phyloP scores from a whole-genome alignment of 2,888 invertebrate genomes.

The Heteropelma amictum region DNA sequence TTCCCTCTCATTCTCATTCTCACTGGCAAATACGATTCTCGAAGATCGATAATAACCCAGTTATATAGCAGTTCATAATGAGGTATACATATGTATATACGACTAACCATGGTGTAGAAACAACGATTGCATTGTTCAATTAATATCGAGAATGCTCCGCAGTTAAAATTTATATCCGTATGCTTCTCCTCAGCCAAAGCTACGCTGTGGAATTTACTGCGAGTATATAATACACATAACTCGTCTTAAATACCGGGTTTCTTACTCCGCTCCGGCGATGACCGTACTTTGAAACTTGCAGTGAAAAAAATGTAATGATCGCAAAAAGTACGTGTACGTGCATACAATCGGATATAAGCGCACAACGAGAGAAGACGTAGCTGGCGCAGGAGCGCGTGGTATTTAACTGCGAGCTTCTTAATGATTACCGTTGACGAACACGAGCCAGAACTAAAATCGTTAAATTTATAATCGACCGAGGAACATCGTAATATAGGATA shows the following conservation, averaged over 20 bases:
- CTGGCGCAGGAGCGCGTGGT: neutral
- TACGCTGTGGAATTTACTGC: slow-evolving; percentile 14
- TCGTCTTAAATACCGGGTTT: slow-evolving; percentile 34
- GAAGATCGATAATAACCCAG: slow-evolving; percentile 56
- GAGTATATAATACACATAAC: slow-evolving; percentile 14
- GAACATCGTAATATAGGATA: too few species aligned
- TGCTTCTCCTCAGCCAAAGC: neutral
- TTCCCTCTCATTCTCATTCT: slow-evolving; percentile 17
- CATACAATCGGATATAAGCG: neutral
- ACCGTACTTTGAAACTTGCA: slow-evolving; percentile 29
- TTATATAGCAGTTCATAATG: slow-evolving; percentile 22
- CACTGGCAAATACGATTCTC: slow-evolving; percentile 52
- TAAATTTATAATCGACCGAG: too few species aligned
- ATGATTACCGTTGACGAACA: slow-evolving; percentile 4
- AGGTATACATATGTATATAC: slow-evolving; percentile 11
- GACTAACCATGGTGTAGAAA: slow-evolving; percentile 36
- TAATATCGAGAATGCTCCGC: slow-evolving; percentile 45
- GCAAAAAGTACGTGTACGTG: neutral
- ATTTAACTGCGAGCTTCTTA: neutral
- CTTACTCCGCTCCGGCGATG: slow-evolving; percentile 11
- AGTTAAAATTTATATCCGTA: neutral
- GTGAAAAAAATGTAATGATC: neutral
- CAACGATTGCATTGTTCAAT: slow-evolving; percentile 57
- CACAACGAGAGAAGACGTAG: neutral
- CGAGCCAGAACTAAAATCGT: neutral